Conservation (phyloP, 2,888 invertebrate species). For the Merodon equestris region DNA sequence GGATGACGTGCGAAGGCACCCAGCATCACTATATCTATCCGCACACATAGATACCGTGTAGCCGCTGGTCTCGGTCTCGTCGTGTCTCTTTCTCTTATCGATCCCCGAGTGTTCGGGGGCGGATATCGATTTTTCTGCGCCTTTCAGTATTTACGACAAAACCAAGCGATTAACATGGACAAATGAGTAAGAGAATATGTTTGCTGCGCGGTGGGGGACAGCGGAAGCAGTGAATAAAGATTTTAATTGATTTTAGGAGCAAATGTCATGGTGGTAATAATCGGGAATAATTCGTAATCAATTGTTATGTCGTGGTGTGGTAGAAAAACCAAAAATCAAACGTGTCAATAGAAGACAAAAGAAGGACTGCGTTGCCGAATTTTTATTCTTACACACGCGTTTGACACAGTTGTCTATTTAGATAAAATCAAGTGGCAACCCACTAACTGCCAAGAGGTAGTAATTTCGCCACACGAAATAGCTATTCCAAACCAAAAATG, state of each 20-base stretch:
- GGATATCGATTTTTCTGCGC: constrained; percentile 58
- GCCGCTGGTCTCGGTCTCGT: constrained; percentile 34
- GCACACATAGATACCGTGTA: too few relatives aligned
- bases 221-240: constrained; percentile 12
- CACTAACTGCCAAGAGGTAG: too few relatives aligned
- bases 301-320: neutral
- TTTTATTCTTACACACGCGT: too few relatives aligned
- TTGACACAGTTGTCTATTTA: too few relatives aligned
- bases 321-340: too few relatives aligned
- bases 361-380: too few relatives aligned
- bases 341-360: too few relatives aligned
- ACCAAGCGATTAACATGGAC: constrained; percentile 20
- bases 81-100: constrained; percentile 57
- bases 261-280: neutral
- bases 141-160: constrained; percentile 34
- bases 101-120: constrained; percentile 55
- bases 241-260: constrained; percentile 33
- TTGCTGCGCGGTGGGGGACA: constrained; percentile 3
- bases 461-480: too few relatives aligned
- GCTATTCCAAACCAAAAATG: too few relatives aligned
- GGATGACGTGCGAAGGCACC: constrained; percentile 42
- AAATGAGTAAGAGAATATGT: constrained; percentile 7
- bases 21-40: constrained; percentile 53
- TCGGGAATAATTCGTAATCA: constrained; percentile 2
- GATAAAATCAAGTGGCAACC: too few relatives aligned